Base-by-base conservation (phyloP, 2,888 invertebrate genomes). In the Agrochola lota region DNA sequence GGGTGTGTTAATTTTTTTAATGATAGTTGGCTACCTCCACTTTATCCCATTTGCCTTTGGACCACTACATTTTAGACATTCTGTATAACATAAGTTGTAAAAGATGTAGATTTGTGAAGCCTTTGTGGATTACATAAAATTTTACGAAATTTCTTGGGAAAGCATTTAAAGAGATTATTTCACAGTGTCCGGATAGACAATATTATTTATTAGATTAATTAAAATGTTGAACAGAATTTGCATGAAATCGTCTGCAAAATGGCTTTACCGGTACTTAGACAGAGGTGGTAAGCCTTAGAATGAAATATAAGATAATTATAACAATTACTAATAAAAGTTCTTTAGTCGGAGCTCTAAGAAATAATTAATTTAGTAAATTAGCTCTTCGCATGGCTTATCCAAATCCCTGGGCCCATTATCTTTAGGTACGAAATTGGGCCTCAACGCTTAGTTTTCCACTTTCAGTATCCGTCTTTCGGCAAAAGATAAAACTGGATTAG, bases 301-400 rank as follows among this genome's bases (percentile, higher is more conserved):
- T 35, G 30, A 64, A 66, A 35, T 43, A 46, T 43, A 35, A 30
- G 17, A 57, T 30, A 74, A 81, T 59, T 59, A 59, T 26, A 59
- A 12, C 40, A 40, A 40, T 40, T 7, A 40, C 6, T 40, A 76
- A 64, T 57, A 4, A 66, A 77, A 66, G 59, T 26, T 5, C 15
- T 59, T 77, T 26, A n/a, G 20, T 30, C 9, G n/a, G 59, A 6
- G 17, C 35, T 26, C 52, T 52, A 77, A 77, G 20, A 67, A 66
- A 79, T 83, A 78, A 60, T 67, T 78, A 67, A 66, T 67, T 84
- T 55, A 7, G 46, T n/a, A 67, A 78, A 67, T 84, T 66, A 46
- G 43, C 46, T 67, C 55, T 55, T 78, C 15, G 15, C 20, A 20
- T 20, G 59, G 78, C 52, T 67, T 84, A 78, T n/a, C n/a, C 35